Conservation (phyloP, 2,888 invertebrate species). For the Mongoloraphidia duomilia region DNA sequence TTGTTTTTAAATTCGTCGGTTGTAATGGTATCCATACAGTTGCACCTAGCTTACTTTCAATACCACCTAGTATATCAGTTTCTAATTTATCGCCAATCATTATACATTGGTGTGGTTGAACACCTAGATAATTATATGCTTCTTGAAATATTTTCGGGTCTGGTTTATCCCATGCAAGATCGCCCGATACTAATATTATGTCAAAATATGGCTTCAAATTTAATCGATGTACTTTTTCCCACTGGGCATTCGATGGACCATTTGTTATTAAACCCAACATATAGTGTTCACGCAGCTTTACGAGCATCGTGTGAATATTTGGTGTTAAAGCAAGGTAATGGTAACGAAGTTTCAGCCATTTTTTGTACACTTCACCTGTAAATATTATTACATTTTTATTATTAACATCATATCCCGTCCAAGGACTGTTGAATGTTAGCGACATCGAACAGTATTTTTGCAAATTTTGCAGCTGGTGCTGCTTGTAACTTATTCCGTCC, state of each 20-base stretch:
- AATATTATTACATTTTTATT: conserved; percentile 10
- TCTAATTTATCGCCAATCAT: conserved; percentile 84
- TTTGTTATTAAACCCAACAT: conserved; percentile 71
- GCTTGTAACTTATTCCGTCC: no score
- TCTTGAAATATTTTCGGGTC: conserved; percentile 67
- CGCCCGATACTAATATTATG: conserved; percentile 67
- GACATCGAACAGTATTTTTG: no score
- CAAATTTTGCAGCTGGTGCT: no score
- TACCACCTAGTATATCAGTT: conserved; percentile 76
- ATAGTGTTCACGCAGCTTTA: conserved; percentile 56
- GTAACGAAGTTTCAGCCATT: conserved; percentile 70
- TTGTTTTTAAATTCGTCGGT: conserved; percentile 25
- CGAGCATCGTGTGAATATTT: conserved; percentile 54
- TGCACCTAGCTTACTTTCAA: conserved; percentile 57
- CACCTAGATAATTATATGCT: conserved; percentile 61
- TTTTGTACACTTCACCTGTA: conserved; percentile 53
- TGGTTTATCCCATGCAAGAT: conserved; percentile 77
- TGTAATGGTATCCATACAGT: conserved; percentile 68
- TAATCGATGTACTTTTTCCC: conserved; percentile 71
- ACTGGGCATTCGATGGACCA: conserved; percentile 73
- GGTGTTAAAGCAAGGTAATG: conserved; percentile 53
- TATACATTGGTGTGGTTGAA: conserved; percentile 59
- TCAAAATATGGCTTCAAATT: conserved; percentile 60
- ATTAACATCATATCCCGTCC: neutral
- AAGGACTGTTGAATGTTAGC: no score